Evolutionary conservation across 2,113 vertebrate species (phyloP), one percentile per base, ranked within the genome.

Genomic region (Chlamydotis undulata): DNA sequence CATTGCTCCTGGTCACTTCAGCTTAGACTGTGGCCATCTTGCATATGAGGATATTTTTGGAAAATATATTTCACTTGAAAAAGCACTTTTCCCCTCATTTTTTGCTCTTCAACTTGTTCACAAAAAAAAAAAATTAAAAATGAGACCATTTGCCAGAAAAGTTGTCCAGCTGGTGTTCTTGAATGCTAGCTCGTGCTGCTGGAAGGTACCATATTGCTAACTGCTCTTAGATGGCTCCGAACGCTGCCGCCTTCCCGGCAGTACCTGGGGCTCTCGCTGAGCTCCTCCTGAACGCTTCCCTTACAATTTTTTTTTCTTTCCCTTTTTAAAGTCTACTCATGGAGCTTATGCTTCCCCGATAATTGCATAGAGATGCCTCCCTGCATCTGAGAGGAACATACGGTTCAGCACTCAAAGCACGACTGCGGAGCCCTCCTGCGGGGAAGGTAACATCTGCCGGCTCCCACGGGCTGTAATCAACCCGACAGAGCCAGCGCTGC

Each of bases 211-310:
- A 5, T 11, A 18, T 26, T 28, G 37, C 31, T 12, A 25, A 23
- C 29, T 19, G 37, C 45, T 77, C 9, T 0, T 28, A 1, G n/a
- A 24, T 12, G 41, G 47, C 60, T 28, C 41, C 31, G 71, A 21
- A n/a, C 1, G 5, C 18, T 29, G 1, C 24, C 39, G 56, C 41
- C 35, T 67, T 39, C 65, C 53, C 2, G 6, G 71, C 47, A 23
- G 19, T 3, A 17, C 0, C 1, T 19, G 45, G 21, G 41, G 8
- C 49, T 60, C 19, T 28, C 0, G 1, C 41, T 28, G 33, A 26
- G 22, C 60, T 37, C 25, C 56, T 79, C n/a, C 82, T 11, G 11
- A 25, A 14, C 0, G 0, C 17, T 26, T 57, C 50, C 37, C 21
- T 45, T 21, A 31, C 17, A 24, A 31, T 10, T 57, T 9, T n/a